phyloP scores from a whole-genome alignment of 92 coral and sea anemone genomes.

The Pocillopora meandrina region DNA sequence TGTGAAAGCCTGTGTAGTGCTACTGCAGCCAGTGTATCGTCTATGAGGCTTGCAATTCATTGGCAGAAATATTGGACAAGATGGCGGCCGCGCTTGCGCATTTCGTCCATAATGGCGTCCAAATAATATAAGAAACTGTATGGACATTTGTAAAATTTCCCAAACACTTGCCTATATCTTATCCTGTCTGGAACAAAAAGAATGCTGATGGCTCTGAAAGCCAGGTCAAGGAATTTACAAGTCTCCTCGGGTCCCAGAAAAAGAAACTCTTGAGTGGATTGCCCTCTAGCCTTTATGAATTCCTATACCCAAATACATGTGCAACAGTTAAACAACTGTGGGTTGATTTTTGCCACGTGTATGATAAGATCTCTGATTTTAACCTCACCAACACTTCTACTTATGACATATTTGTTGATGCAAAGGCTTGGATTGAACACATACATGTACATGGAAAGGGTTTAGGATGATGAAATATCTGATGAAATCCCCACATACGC shows the following conservation, averaged over 20 bases:
- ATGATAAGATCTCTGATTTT: conserved; percentile 46
- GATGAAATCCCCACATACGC: conserved; percentile 17
- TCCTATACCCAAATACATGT: conserved; percentile 52
- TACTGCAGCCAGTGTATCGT: neutral
- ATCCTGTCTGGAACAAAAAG: conserved; percentile 61
- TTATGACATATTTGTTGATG: conserved; percentile 22
- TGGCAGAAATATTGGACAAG: too few species aligned
- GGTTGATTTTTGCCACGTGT: conserved; percentile 43
- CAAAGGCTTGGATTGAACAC: conserved; percentile 48
- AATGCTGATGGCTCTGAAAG: conserved; percentile 72
- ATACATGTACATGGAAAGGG: neutral
- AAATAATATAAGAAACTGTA: too few species aligned
- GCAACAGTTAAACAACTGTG: conserved; percentile 56
- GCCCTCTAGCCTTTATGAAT: conserved; percentile 50
- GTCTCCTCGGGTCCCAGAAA: conserved; percentile 63
- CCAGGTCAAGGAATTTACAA: conserved; percentile 60
- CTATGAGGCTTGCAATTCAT: conserved; percentile 16
- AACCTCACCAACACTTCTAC: conserved; percentile 19
- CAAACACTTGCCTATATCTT: conserved; percentile 15
- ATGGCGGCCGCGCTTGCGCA: too few species aligned
- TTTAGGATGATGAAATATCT: conserved; percentile 28
- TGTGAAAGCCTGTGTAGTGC: neutral
- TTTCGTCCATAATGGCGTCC: too few species aligned
- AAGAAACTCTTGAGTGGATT: conserved; percentile 44
- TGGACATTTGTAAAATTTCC: too few species aligned